Conservation (phyloP, 2,113 vertebrate genomes). For the Ellobius talpinus region DNA sequence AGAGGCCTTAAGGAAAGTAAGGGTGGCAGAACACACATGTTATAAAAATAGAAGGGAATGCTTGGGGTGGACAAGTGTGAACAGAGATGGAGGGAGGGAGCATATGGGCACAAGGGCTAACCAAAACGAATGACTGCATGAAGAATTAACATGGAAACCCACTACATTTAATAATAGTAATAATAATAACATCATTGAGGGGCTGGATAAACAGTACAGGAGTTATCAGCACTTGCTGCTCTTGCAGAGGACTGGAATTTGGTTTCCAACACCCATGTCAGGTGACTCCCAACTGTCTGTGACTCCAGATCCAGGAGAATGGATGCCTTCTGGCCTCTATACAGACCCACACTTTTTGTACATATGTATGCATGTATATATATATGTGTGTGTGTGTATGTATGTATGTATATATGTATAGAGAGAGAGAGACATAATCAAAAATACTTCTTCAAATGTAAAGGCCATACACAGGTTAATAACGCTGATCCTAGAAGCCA, state of each 20-base stretch:
- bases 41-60: neutral
- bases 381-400: no score
- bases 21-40: neutral
- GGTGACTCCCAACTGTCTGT: neutral
- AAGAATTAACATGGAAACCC: neutral
- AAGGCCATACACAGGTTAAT: neutral
- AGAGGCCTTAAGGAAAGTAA: neutral
- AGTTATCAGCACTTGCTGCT: neutral
- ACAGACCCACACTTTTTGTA: neutral
- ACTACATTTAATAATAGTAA: neutral
- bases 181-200: neutral
- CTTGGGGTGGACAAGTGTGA: neutral
- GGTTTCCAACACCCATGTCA: neutral
- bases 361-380: no score
- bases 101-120: neutral
- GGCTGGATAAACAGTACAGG: no score
- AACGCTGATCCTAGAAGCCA: neutral
- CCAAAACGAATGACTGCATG: neutral
- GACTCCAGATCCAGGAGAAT: neutral
- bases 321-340: neutral
- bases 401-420: no score
- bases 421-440: neutral
- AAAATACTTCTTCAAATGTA: neutral
- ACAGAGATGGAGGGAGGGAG: neutral
- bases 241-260: no score